A percentile compares a stretch with the other conserved stretches of the same genome.
Conservation (phyloP, 1,140 invertebrate genomes). For the Drosophila equinoxialis region DNA sequence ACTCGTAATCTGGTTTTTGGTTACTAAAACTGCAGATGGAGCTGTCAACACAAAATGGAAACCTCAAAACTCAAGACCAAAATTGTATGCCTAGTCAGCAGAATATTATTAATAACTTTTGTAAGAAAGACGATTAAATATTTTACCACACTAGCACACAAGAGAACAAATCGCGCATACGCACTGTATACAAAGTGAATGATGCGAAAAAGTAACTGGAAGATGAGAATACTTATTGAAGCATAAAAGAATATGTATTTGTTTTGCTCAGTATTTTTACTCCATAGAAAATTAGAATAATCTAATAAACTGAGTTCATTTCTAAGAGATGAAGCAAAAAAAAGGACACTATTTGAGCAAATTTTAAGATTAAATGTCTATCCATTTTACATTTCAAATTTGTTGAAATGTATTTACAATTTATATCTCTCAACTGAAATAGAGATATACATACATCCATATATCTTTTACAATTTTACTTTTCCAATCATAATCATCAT, state of each 20-base stretch:
- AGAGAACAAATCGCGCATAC: background rate
- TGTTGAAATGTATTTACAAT: background rate
- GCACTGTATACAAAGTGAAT: background rate
- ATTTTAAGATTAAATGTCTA: background rate
- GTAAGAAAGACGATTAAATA: constrained; percentile 1
- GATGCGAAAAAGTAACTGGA: background rate
- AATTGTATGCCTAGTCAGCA: background rate
- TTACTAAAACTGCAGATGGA: background rate
- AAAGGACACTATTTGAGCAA: background rate
- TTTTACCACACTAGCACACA: background rate
- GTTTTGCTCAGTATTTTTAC: background rate
- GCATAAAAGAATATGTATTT: background rate
- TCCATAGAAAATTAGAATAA: background rate
- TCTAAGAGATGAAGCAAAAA: no score
- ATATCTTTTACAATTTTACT: background rate
- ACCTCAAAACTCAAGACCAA: constrained; percentile 3
- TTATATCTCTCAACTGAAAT: background rate
- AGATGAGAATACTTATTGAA: background rate
- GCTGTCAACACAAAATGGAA: constrained; percentile 43
- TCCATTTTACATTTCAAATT: background rate
- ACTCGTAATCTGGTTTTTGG: constrained; percentile 51
- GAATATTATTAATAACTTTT: constrained; percentile 9
- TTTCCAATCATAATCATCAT: constrained; percentile 23
- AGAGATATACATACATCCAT: background rate
- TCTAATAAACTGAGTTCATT: no score